A percentile compares a stretch with the other conserved stretches of the same genome.
These are phyloP conservation scores for Labia minor DNA, from an alignment of 2,888 invertebrate species.

Conservation along the genomic window DNA sequence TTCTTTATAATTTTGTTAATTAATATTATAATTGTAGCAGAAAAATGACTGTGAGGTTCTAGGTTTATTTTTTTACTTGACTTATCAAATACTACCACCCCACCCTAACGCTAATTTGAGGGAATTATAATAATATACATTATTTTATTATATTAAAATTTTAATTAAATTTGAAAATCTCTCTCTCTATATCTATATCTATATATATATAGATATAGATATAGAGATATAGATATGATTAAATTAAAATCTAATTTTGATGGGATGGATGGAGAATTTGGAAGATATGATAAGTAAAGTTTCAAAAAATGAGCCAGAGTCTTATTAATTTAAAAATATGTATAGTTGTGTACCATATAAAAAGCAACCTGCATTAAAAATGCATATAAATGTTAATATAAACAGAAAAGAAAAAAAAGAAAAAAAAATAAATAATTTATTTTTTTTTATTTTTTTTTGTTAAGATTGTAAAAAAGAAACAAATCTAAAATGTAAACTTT, in stretches of 20 bases:
- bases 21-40: not conserved
- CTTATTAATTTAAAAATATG: not conserved
- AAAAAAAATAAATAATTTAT: not conserved
- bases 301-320: not conserved
- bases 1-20: not conserved
- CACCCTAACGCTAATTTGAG: too few relatives aligned
- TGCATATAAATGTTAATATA: not conserved
- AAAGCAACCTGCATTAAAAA: not conserved
- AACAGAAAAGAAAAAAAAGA: not conserved
- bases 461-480: not conserved
- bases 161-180: too few relatives aligned
- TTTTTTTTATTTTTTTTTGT: not conserved
- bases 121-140: too few relatives aligned
- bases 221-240: too few relatives aligned
- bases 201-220: too few relatives aligned
- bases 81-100: too few relatives aligned
- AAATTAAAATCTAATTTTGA: too few relatives aligned
- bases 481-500: not conserved
- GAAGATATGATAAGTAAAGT: not conserved
- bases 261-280: too few relatives aligned
- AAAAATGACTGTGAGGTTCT: not conserved
- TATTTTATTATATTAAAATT: too few relatives aligned
- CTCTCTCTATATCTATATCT: too few relatives aligned
- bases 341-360: constrained; percentile 1
- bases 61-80: not conserved